These are phyloP conservation scores for Brevimyrus niger DNA, from an alignment of 2,113 vertebrate genomes.

Conservation along the genomic window DNA sequence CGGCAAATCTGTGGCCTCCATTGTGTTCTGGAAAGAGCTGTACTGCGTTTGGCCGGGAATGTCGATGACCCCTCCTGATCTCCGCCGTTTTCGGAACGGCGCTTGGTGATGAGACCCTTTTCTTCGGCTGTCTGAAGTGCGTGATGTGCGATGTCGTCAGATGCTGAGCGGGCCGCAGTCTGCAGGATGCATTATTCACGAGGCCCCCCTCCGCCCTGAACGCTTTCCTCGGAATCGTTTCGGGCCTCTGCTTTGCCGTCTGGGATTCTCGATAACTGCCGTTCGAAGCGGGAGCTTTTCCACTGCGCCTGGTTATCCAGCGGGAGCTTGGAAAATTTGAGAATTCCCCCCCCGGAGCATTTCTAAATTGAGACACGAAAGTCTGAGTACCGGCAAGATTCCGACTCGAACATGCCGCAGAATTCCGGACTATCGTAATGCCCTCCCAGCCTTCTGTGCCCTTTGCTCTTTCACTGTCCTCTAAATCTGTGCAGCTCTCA, in stretches of 20 bases:
- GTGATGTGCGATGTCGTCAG: not conserved
- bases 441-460: not conserved
- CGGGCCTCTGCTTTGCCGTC: not conserved
- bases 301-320: not conserved
- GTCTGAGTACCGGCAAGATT: not conserved
- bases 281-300: not conserved
- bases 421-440: not conserved
- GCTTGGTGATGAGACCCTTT: not conserved
- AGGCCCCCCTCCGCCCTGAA: not conserved
- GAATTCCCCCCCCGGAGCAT: not conserved
- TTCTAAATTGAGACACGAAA: not conserved
- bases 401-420: not conserved
- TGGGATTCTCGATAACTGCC: not conserved
- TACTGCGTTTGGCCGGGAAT: not conserved
- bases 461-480: not conserved
- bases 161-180: not conserved
- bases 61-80: not conserved
- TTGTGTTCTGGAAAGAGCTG: not conserved
- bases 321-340: not conserved
- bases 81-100: not conserved
- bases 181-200: conserved; percentile 12
- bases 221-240: conserved; percentile 8
- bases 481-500: not conserved
- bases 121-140: not conserved
- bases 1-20: not conserved